A percentile compares a stretch with the other conserved stretches of the same genome.
Conservation (phyloP, 2,888 invertebrate species). For the Xanthia icteritia region DNA sequence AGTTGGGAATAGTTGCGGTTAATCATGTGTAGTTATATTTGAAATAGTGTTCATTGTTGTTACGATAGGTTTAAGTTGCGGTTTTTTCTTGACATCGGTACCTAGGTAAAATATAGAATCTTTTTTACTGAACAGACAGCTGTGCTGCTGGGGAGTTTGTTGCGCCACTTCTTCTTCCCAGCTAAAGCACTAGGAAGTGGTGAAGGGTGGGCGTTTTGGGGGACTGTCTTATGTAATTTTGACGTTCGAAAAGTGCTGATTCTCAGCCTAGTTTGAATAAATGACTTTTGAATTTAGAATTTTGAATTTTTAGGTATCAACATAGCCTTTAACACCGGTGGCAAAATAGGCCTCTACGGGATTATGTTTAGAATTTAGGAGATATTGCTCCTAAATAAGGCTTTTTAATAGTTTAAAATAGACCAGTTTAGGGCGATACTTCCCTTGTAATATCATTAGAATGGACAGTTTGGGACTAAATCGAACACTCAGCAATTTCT, state of each 20-base stretch:
- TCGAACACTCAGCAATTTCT: background rate
- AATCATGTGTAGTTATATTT: background rate
- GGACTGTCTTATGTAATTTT: no score
- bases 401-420: background rate
- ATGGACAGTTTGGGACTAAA: background rate
- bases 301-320: no score
- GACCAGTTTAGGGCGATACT: background rate
- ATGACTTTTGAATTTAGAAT: no score
- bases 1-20: slow-evolving; percentile 22
- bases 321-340: background rate
- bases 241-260: no score
- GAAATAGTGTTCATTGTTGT: background rate
- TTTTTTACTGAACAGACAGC: no score
- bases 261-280: no score
- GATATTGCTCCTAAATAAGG: background rate
- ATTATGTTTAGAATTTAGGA: background rate
- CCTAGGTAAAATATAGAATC: no score
- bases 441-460: background rate
- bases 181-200: no score
- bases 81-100: background rate
- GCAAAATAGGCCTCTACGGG: background rate
- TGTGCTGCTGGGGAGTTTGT: no score
- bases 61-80: background rate
- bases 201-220: no score
- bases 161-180: no score